A percentile compares a stretch with the other conserved stretches of the same genome.
Evolutionary conservation across 2,797 vertebrate species (phyloP).

Genomic region (Lithobates sylvaticus): DNA sequence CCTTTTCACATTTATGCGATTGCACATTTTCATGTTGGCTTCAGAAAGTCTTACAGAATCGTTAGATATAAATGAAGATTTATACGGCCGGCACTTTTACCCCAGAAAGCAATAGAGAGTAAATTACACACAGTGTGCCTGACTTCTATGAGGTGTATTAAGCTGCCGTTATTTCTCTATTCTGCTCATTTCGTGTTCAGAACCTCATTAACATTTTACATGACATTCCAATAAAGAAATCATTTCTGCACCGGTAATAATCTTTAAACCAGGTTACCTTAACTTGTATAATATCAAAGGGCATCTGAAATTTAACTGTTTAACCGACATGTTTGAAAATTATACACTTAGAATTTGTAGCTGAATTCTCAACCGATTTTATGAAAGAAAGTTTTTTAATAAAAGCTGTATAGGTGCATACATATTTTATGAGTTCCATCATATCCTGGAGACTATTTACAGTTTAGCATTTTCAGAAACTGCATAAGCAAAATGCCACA

Average conservation of each 20-base stretch:
- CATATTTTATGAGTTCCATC: neutral
- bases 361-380: constrained; percentile 18
- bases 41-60: constrained; percentile 12
- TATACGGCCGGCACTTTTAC: neutral
- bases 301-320: constrained; percentile 43
- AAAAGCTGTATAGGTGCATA: neutral
- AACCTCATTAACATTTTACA: constrained; percentile 46
- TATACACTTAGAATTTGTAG: constrained; percentile 29
- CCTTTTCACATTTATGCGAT: neutral
- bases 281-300: constrained; percentile 56
- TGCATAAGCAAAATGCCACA: neutral
- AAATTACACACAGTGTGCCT: constrained; percentile 12
- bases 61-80: neutral
- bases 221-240: constrained; percentile 41
- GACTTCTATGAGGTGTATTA: constrained; percentile 1
- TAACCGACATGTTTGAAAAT: constrained; percentile 31
- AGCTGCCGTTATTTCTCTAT: constrained; percentile 13
- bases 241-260: constrained; percentile 52
- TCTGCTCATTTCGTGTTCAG: constrained; percentile 14
- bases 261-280: constrained; percentile 46
- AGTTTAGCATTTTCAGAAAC: neutral
- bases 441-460: neutral
- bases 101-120: constrained; percentile 1
- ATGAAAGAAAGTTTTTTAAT: constrained; percentile 24
- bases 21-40: neutral